Percentiles rank a stretch among this genome's conserved stretches.
phyloP scores from a whole-genome alignment of 2,888 invertebrate genomes.

The Spisula solida region DNA sequence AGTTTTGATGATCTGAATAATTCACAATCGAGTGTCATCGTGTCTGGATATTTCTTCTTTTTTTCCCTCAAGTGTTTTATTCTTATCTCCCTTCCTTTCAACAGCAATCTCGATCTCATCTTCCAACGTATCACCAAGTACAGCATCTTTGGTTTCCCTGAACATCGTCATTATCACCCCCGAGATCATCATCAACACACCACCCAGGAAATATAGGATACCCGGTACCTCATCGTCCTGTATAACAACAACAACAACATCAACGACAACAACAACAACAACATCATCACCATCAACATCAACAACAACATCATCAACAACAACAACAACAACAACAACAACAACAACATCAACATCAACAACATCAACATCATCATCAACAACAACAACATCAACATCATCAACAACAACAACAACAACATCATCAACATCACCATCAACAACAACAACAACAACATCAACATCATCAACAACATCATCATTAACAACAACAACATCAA shows the following conservation, averaged over 20 bases:
- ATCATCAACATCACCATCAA: too few species aligned
- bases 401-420: too few species aligned
- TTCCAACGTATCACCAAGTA: slow-evolving; percentile 58
- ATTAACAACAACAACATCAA: too few species aligned
- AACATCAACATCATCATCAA: too few species aligned
- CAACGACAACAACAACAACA: too few species aligned
- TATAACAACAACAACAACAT: not conserved
- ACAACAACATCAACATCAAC: too few species aligned
- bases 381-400: too few species aligned
- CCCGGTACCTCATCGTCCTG: slow-evolving; percentile 68
- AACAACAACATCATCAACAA: not conserved
- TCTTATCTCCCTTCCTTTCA: not conserved
- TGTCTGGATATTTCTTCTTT: not conserved
- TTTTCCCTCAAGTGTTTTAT: not conserved
- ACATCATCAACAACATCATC: too few species aligned
- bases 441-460: too few species aligned
- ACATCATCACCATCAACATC: too few species aligned
- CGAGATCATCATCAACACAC: slow-evolving; percentile 70
- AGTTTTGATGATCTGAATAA: not conserved
- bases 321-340: not conserved
- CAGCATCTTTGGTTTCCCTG: slow-evolving; percentile 75
- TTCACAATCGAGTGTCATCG: not conserved
- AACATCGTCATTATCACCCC: slow-evolving; percentile 69
- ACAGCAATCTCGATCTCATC: slow-evolving; percentile 14
- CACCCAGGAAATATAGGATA: slow-evolving; percentile 76